Conservation (phyloP, 2,113 vertebrate species). For the Phyllostomus discolor region DNA sequence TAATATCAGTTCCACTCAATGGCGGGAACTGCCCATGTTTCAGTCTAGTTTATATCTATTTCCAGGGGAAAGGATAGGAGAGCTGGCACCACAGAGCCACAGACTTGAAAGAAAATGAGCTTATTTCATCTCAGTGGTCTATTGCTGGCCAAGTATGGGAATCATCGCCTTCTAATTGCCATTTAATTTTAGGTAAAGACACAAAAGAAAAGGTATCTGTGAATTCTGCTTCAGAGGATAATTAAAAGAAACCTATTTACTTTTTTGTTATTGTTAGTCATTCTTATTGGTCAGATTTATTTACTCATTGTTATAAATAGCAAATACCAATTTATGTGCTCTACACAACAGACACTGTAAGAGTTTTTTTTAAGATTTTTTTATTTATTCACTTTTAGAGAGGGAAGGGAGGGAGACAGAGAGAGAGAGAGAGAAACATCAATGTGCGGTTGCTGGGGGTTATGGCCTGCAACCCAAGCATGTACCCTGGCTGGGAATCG, state of each 20-base stretch:
- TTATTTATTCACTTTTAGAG: too few species aligned
- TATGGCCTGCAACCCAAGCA: too few species aligned
- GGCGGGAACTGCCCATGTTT: not conserved
- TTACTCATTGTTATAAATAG: not conserved
- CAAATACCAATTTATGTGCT: not conserved
- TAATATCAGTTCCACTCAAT: slow-evolving; percentile 5
- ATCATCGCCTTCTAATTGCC: not conserved
- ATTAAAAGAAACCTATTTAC: not conserved
- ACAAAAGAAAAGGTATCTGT: not conserved
- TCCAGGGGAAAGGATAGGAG: not conserved
- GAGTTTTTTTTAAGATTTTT: too few species aligned
- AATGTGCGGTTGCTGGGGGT: too few species aligned
- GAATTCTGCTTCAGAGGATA: not conserved
- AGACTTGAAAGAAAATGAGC: not conserved
- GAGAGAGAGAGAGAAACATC: too few species aligned
- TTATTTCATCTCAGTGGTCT: not conserved
- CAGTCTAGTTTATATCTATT: not conserved
- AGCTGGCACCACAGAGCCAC: not conserved
- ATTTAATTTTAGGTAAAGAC: not conserved
- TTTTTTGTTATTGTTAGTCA: not conserved
- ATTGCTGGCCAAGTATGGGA: not conserved
- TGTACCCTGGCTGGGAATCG: too few species aligned
- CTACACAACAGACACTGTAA: not conserved
- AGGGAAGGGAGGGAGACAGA: too few species aligned
- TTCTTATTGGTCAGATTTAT: not conserved